phyloP scores from a whole-genome alignment of 2,888 invertebrate species.

The Tillus elongatus region DNA sequence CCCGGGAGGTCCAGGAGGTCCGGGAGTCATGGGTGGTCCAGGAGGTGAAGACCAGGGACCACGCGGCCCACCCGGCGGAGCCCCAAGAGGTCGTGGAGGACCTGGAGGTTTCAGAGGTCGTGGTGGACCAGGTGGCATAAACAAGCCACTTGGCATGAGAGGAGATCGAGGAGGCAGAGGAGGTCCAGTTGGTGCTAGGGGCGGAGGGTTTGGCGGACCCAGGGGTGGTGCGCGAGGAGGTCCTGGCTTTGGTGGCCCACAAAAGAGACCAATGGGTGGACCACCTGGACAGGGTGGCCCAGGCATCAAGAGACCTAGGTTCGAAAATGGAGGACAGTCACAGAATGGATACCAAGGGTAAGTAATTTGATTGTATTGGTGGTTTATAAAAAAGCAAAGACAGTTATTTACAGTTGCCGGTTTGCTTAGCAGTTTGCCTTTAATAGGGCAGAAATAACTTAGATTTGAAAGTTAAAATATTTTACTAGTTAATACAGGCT shows the following conservation, averaged over 20 bases:
- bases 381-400: no score
- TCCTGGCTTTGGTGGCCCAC: slow-evolving; percentile 21
- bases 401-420: no score
- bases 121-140: slow-evolving; percentile 19
- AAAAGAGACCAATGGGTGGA: slow-evolving; percentile 24
- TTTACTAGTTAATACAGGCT: no score
- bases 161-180: slow-evolving; percentile 14
- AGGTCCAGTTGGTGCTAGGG: slow-evolving; percentile 20
- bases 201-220: slow-evolving; percentile 21
- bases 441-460: no score
- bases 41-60: no score
- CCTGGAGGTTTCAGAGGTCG: slow-evolving; percentile 24
- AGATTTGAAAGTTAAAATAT: no score
- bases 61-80: no score
- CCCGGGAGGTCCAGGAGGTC: slow-evolving; percentile 20
- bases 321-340: slow-evolving; percentile 28
- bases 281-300: slow-evolving; percentile 27
- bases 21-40: no score
- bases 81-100: slow-evolving; percentile 20
- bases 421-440: no score
- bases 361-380: no score
- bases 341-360: slow-evolving; percentile 28
- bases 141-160: not conserved
- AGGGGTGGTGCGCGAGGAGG: slow-evolving; percentile 18
- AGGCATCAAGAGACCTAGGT: slow-evolving; percentile 30